These are phyloP conservation scores for Hyphantria cunea DNA, from an alignment of 1,140 invertebrate genomes.

Conservation along the genomic window DNA sequence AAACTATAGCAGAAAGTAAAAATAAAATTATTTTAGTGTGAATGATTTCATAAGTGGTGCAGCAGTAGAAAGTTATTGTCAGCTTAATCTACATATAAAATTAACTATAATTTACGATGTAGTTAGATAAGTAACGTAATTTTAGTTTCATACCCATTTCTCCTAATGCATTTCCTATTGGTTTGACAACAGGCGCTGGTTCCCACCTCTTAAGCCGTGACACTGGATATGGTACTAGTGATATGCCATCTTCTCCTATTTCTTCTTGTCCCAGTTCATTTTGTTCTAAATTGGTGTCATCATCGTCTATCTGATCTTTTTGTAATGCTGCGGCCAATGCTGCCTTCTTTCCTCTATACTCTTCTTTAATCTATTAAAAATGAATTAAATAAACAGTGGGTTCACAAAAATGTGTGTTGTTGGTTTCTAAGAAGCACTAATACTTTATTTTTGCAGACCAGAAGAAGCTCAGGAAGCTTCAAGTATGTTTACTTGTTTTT, in stretches of 20 bases:
- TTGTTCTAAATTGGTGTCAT: conserved; percentile 67
- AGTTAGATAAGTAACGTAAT: too few species aligned
- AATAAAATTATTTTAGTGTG: too few species aligned
- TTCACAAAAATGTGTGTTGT: background rate
- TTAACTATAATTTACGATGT: too few species aligned
- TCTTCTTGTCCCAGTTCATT: conserved; percentile 62
- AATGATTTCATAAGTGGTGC: too few species aligned
- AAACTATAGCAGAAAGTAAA: too few species aligned
- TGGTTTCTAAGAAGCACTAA: too few species aligned
- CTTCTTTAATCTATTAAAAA: conserved; percentile 41
- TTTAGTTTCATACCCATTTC: conserved; percentile 88
- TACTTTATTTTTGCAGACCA: too few species aligned
- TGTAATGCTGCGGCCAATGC: conserved; percentile 73
- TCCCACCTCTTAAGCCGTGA: conserved; percentile 87
- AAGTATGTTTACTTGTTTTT: too few species aligned
- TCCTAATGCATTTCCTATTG: conserved; percentile 88
- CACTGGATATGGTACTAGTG: conserved; percentile 62
- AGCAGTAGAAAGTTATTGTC: too few species aligned
- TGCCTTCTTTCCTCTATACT: conserved; percentile 70
- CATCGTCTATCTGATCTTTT: conserved; percentile 60
- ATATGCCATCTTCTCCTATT: conserved; percentile 58
- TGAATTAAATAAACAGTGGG: background rate
- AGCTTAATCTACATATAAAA: too few species aligned
- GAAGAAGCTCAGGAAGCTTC: too few species aligned
- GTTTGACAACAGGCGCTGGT: conserved; percentile 86